Evolutionary conservation across 2,797 vertebrate species (phyloP).

Genomic region (Gallinago nigripennis): DNA sequence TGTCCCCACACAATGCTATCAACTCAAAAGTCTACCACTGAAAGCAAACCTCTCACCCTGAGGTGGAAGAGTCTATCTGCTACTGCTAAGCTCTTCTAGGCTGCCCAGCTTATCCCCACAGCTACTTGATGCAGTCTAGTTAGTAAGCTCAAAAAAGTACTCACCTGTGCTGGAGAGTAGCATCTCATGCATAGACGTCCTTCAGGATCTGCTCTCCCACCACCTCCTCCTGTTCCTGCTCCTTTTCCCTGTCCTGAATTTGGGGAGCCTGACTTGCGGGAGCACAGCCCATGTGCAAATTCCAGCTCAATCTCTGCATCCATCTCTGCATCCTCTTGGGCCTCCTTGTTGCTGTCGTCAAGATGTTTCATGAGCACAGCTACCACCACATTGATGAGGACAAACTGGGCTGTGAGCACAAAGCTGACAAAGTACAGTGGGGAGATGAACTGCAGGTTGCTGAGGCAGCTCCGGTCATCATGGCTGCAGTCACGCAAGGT

Average conservation of each 20-base stretch:
- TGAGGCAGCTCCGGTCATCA: conserved; percentile 93
- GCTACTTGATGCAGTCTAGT: conserved; percentile 20
- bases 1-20: background rate
- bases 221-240: conserved; percentile 54
- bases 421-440: conserved; percentile 99
- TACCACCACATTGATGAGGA: conserved; percentile 99
- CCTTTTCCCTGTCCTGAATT: conserved; percentile 70
- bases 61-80: background rate
- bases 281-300: conserved; percentile 91
- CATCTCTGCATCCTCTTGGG: conserved; percentile 97
- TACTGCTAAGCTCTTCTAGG: background rate
- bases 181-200: conserved; percentile 78
- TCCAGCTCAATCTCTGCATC: conserved; percentile 97
- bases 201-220: conserved; percentile 68
- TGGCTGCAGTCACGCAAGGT: conserved; percentile 94
- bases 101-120: conserved; percentile 11
- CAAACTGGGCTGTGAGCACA: conserved; percentile 98
- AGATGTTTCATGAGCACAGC: conserved; percentile 99
- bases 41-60: conserved; percentile 11
- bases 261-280: conserved; percentile 77
- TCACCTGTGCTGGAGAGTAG: conserved; percentile 93
- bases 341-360: conserved; percentile 98
- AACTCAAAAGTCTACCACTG: background rate
- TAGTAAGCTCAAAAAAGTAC: conserved; percentile 25
- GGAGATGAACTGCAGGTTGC: conserved; percentile 97